Conservation (phyloP, 53 echinoderm and acorn worm genomes). For the Pentamera pediparva region DNA sequence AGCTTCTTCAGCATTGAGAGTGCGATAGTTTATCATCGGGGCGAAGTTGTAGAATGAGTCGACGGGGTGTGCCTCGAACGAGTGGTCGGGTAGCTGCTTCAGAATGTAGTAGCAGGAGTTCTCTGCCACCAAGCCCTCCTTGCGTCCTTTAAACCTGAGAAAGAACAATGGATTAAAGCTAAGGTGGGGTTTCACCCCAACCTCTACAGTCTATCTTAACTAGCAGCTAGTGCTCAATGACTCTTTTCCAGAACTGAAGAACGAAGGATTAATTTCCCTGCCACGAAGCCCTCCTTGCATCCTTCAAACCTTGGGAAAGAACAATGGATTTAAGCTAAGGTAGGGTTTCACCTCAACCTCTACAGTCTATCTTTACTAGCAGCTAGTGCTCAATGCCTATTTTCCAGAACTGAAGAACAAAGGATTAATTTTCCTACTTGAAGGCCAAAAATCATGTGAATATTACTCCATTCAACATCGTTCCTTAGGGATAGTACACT, state of each 20-base stretch:
- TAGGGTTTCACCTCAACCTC: too few relatives aligned
- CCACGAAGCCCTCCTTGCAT: constrained; percentile 79
- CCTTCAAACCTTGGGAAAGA: constrained; percentile 60
- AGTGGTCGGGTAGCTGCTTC: constrained; percentile 63
- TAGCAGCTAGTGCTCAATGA: too few relatives aligned
- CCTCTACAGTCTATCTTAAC: too few relatives aligned
- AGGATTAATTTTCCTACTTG: constrained; percentile 77
- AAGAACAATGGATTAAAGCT: background rate
- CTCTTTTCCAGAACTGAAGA: too few relatives aligned
- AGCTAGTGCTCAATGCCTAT: too few relatives aligned
- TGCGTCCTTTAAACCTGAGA: constrained; percentile 71
- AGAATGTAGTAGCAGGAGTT: constrained; percentile 79
- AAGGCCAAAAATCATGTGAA: too few relatives aligned
- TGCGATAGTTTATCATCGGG: constrained; percentile 67
- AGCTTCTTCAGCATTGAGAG: constrained; percentile 89
- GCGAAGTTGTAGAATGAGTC: constrained; percentile 91
- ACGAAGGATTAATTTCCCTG: too few relatives aligned
- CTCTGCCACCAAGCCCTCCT: constrained; percentile 81
- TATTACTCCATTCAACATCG: too few relatives aligned
- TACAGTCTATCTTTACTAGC: too few relatives aligned
- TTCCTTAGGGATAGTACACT: too few relatives aligned
- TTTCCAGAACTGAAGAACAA: too few relatives aligned
- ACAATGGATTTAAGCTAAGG: background rate
- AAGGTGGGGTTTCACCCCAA: too few relatives aligned
- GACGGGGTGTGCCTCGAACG: constrained; percentile 83